Conservation (phyloP, 2,113 vertebrate genomes). For the Meriones unguiculatus region DNA sequence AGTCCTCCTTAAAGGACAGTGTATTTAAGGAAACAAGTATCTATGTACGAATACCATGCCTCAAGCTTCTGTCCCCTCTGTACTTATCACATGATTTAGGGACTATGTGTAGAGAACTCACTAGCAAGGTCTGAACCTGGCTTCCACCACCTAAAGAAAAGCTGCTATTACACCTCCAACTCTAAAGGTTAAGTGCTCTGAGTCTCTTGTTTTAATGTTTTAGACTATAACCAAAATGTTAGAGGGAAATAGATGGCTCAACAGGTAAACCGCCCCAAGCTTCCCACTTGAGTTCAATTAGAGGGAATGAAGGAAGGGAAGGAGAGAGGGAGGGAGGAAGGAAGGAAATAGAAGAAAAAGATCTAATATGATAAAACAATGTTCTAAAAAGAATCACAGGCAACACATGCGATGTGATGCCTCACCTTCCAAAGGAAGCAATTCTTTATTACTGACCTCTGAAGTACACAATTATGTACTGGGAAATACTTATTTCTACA, state of each 20-base stretch:
- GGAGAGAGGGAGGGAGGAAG: no score
- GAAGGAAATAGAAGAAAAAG: no score
- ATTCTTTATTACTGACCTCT: neutral
- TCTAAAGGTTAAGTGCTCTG: neutral
- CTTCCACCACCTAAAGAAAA: neutral
- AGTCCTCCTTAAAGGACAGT: neutral
- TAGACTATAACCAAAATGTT: no score
- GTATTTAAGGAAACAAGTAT: neutral
- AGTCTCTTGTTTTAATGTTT: neutral
- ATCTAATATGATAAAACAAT: neutral
- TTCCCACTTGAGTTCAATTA: neutral
- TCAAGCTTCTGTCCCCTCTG: neutral
- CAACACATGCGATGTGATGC: neutral
- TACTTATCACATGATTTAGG: neutral
- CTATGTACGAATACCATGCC: no score
- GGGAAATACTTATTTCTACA: neutral
- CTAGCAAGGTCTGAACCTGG: neutral
- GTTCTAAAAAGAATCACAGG: conserved; percentile 28
- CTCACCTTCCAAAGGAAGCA: neutral
- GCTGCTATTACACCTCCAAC: neutral
- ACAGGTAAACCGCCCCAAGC: neutral
- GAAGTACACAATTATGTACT: neutral
- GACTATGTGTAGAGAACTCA: neutral
- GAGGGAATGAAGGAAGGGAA: no score
- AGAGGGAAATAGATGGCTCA: neutral